These are phyloP conservation scores for Actinemys pallida DNA, from an alignment of 2,113 vertebrate genomes.

Conservation along the genomic window DNA sequence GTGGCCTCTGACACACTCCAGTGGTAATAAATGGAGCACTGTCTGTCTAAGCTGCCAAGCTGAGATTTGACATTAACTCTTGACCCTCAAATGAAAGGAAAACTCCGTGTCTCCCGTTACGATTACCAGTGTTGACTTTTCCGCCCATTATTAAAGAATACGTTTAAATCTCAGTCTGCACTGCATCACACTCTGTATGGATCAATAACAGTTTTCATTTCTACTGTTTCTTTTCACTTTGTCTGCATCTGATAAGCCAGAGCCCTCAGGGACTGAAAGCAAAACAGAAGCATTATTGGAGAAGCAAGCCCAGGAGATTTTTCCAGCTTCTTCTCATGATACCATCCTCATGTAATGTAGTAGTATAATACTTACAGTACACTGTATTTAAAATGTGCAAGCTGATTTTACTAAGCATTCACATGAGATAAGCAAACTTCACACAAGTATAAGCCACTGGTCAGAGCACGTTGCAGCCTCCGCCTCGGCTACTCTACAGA, in stretches of 20 bases:
- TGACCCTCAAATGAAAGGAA: slow-evolving; percentile 74
- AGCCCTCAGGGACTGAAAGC: slow-evolving; percentile 58
- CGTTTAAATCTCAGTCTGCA: slow-evolving; percentile 48
- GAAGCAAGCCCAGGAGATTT: slow-evolving; percentile 39
- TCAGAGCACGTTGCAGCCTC: background rate
- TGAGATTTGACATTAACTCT: slow-evolving; percentile 59
- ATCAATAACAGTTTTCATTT: slow-evolving; percentile 56
- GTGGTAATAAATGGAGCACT: slow-evolving; percentile 59
- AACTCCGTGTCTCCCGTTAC: slow-evolving; percentile 65
- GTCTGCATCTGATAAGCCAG: slow-evolving; percentile 73
- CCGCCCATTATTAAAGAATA: slow-evolving; percentile 69
- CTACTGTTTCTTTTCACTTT: slow-evolving; percentile 67
- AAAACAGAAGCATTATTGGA: slow-evolving; percentile 45
- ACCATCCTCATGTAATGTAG: background rate
- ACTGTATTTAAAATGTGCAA: background rate
- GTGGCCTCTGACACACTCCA: background rate
- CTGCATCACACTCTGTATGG: slow-evolving; percentile 4
- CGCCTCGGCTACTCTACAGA: background rate
- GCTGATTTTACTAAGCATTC: background rate
- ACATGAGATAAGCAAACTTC: background rate
- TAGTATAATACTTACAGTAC: background rate
- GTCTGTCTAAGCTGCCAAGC: slow-evolving; percentile 52
- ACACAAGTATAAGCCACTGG: background rate
- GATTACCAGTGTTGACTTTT: slow-evolving; percentile 74
- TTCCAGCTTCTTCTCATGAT: slow-evolving; percentile 29